Conservation (phyloP, 2,113 vertebrate genomes). For the Hypomesus transpacificus region DNA sequence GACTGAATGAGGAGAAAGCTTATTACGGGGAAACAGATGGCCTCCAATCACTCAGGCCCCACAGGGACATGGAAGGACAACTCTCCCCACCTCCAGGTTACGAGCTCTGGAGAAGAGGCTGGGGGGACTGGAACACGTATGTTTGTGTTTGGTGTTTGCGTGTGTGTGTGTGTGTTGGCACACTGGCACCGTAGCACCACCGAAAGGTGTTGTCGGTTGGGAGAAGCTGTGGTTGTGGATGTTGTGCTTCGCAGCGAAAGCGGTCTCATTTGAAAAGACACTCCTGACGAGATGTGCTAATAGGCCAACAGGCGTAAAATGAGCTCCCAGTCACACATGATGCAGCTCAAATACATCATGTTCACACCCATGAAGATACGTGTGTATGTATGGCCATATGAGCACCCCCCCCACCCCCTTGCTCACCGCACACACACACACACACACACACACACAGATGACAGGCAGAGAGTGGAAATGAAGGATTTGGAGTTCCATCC, state of each 20-base stretch:
- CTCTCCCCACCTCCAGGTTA: conserved; percentile 71
- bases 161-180: conserved; percentile 14
- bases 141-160: conserved; percentile 36
- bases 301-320: neutral
- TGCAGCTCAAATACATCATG: neutral
- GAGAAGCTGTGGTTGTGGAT: neutral
- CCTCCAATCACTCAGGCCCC: conserved; percentile 68
- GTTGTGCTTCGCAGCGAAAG: conserved; percentile 5
- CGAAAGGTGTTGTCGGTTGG: neutral
- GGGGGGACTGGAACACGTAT: conserved; percentile 60
- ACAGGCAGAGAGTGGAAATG: conserved; percentile 75
- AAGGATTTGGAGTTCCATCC: conserved; percentile 77
- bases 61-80: conserved; percentile 63
- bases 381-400: neutral
- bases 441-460: conserved; percentile 53
- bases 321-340: conserved; percentile 5
- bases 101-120: conserved; percentile 53
- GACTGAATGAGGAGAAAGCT: conserved; percentile 67
- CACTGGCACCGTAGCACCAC: too few relatives aligned
- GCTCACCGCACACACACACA: conserved; percentile 16
- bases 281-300: neutral
- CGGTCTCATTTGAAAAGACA: too few relatives aligned
- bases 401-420: conserved; percentile 10
- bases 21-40: conserved; percentile 79
- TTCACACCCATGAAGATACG: conserved; percentile 5